Percentiles rank a stretch among this genome's conserved stretches.
These are phyloP conservation scores for Camarhynchus parvulus DNA, from an alignment of 2,113 vertebrate species.

Conservation along the genomic window DNA sequence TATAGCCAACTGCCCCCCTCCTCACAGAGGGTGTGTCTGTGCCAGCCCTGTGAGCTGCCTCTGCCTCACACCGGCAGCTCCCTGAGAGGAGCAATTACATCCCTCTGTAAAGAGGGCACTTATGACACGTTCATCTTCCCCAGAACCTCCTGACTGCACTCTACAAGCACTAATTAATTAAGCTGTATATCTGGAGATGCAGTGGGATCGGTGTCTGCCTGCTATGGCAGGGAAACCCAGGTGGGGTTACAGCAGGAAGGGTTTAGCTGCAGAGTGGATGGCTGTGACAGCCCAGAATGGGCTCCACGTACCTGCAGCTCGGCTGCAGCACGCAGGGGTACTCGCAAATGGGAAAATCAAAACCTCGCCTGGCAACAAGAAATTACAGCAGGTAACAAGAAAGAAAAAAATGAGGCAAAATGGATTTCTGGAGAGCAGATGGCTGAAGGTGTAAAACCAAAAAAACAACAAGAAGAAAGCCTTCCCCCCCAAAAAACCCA, in stretches of 20 bases:
- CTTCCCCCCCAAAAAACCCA: not conserved
- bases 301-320: not conserved
- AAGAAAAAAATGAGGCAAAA: slow-evolving; percentile 7
- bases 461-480: not conserved
- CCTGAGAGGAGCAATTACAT: not conserved
- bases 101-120: not conserved
- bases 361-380: not conserved
- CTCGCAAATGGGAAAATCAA: not conserved
- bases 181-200: not conserved
- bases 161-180: slow-evolving; percentile 59
- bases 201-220: not conserved
- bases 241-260: not conserved
- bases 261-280: not conserved
- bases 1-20: accelerated
- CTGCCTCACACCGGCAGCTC: not conserved
- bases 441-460: slow-evolving; percentile 45
- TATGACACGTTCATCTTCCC: not conserved
- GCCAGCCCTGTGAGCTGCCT: not conserved
- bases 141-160: slow-evolving; percentile 3
- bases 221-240: accelerated
- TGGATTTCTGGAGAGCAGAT: slow-evolving; percentile 37
- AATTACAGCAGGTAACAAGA: slow-evolving; percentile 20
- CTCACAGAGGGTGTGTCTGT: not conserved
- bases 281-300: not conserved
- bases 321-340: not conserved